Evolutionary conservation across 2,888 invertebrate genomes (phyloP), one percentile per base, ranked within the genome.

Genomic region (Icerya purchasi): DNA sequence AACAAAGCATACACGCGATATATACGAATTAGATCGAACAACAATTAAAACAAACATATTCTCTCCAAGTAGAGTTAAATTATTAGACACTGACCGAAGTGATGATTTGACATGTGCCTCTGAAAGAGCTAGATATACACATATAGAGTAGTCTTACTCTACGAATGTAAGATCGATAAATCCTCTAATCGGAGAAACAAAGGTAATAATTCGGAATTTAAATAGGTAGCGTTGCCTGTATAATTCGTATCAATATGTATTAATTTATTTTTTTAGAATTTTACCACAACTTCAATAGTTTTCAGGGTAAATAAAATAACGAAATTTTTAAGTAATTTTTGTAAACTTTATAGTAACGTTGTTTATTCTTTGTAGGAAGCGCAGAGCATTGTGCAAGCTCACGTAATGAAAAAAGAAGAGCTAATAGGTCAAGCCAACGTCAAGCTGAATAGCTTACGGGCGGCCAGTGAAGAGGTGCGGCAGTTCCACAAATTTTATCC

Each of bases 401-500:
- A 52, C 52, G 52, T 51, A 2, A n/a, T n/a, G 8, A 51, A 53
- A 20, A 19, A 24, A 5, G 49, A 60, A 10, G 49, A 22, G 1
- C 5, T 53, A 10, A 53, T 22, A 1, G 36, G 36, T 2, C 2
- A 3, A 18, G 54, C 56, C 1, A 22, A 24, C 20, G 10, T 21
- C 2, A 56, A 56, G 21, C 22, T 56, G 2, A 22, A 24, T 2
- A 56, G 21, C 3, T 36, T 60, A 23, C 56, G 36, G 18, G 18
- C 25, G 49, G 60, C 60, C 1, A 50, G 51, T 10, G 53, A 53
- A 19, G 60, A 60, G 22, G 53, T 60, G 0, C 18, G 25, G 3
- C 55, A 60, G 20, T 60, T 60, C 10, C 60, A 60, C n/a, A 56
- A 60, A 53, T 60, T 60, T 25, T 60, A 60, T 49, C 60, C 60